Conservation (phyloP, 2,888 invertebrate genomes). For the Physocephala rufipes region DNA sequence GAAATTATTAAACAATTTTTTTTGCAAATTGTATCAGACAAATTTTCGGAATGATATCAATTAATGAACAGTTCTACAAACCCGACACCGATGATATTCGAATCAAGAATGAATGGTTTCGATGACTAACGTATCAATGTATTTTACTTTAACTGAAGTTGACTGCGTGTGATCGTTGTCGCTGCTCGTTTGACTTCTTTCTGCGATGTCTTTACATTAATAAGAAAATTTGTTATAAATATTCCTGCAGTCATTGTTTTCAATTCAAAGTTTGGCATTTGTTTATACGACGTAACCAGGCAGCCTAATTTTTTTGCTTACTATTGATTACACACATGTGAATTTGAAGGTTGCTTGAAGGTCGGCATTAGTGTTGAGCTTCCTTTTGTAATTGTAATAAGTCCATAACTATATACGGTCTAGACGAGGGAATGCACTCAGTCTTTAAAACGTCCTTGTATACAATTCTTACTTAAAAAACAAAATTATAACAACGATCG, state of each 20-base stretch:
- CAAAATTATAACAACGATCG: too few relatives aligned
- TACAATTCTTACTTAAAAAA: too few relatives aligned
- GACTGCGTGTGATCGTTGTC: not conserved
- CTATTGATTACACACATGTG: conserved; percentile 52
- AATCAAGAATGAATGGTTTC: conserved; percentile 23
- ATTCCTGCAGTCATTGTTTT: conserved; percentile 28
- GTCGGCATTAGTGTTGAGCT: conserved; percentile 52
- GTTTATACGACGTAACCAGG: conserved; percentile 59
- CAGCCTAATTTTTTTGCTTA: conserved; percentile 51
- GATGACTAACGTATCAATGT: not conserved
- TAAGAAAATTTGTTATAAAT: conserved; percentile 4
- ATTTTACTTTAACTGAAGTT: conserved; percentile 16
- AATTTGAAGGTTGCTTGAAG: conserved; percentile 64
- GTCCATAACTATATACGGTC: too few relatives aligned
- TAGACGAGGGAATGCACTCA: too few relatives aligned
- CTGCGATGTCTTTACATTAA: not conserved
- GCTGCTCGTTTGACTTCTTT: conserved; percentile 7
- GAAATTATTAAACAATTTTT: not conserved
- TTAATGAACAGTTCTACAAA: not conserved
- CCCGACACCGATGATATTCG: conserved; percentile 1
- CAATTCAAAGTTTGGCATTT: conserved; percentile 38
- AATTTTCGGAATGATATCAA: not conserved
- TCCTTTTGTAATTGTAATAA: not conserved
- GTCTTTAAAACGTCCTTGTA: too few relatives aligned
- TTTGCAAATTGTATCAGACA: conserved; percentile 4